These are phyloP conservation scores for Limnephilus marmoratus DNA, from an alignment of 2,888 invertebrate genomes.

Conservation along the genomic window DNA sequence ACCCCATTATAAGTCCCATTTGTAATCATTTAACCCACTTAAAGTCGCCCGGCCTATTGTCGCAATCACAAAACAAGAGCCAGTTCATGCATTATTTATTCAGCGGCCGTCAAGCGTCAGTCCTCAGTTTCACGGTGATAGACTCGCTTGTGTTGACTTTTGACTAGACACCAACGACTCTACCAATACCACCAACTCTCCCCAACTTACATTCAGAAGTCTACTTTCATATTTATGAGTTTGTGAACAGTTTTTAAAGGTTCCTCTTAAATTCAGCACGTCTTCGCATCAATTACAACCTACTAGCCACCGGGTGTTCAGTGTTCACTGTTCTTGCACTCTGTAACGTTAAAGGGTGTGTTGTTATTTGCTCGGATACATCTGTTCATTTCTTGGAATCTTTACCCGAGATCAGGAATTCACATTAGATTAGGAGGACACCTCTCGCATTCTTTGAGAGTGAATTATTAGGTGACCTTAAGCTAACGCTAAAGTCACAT, in stretches of 20 bases:
- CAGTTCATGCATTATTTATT: slow-evolving; percentile 10
- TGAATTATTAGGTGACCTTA: slow-evolving; percentile 14
- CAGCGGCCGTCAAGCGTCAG: slow-evolving; percentile 17
- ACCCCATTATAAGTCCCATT: slow-evolving; percentile 16
- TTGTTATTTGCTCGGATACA: neutral
- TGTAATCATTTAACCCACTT: slow-evolving; percentile 26
- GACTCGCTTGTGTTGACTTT: neutral
- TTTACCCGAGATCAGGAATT: neutral
- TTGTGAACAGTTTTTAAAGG: neutral
- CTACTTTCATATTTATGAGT: slow-evolving; percentile 19
- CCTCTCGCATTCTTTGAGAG: neutral
- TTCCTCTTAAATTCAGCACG: neutral
- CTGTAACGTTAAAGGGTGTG: neutral
- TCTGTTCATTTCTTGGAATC: neutral
- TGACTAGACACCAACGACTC: neutral
- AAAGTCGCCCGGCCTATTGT: slow-evolving; percentile 15
- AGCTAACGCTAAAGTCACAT: neutral
- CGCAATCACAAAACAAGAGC: neutral
- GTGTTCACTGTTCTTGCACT: neutral
- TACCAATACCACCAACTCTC: neutral
- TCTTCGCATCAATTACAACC: neutral
- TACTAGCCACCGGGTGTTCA: neutral
- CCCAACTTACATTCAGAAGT: neutral
- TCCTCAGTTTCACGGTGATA: neutral
- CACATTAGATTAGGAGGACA: neutral